Base-by-base conservation (phyloP, 2,113 vertebrate genomes). In the Barnardius zonarius region DNA sequence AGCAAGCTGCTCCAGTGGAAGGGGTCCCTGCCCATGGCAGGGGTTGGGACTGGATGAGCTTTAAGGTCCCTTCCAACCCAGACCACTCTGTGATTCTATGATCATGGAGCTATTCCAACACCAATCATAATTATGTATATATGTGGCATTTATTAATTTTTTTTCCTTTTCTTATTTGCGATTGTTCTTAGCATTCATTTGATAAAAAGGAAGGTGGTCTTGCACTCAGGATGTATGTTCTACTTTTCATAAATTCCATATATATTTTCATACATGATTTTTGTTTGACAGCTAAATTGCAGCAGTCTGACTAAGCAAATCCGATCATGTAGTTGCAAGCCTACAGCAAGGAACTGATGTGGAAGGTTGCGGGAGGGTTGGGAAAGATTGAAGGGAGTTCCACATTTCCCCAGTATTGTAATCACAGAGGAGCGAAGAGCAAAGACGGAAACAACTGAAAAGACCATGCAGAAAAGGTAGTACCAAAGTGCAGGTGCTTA, bases 61-160 rank as follows among this genome's bases (percentile, higher is more conserved):
- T 57, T 57, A 57, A 57, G 55, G 55, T n/a, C 12, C 55, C 13
- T 23, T 59, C 33, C 55, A n/a, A 10, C 55, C 20, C 33, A n/a
- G 8, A 23, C 13, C 20, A 23, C 33, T n/a, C 33, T 15, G 13
- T 10, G 20, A 23, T n/a, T 59, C 55, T n/a, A 3, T 59, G 20
- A 59, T 23, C 33, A 72, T 68, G 48, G 16, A 30, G 67, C 75
- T 46, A 7, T 74, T 35, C 15, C n/a, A 63, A 31, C 63, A 49
- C 0, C 0, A 90, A 25, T 62, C 28, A 11, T 59, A 75, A 49
- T 59, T 43, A 57, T n/a, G 8, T 55, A 23, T 15, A 61, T 72
- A 44, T 23, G 54, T 5, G 76, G 4, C 14, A 17, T 48, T 59
- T n/a, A n/a, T 33, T 66, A 3, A 15, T 49, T 62, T 13, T 9